phyloP scores from a whole-genome alignment of 2,888 invertebrate genomes.

The Drosophila tripunctata region DNA sequence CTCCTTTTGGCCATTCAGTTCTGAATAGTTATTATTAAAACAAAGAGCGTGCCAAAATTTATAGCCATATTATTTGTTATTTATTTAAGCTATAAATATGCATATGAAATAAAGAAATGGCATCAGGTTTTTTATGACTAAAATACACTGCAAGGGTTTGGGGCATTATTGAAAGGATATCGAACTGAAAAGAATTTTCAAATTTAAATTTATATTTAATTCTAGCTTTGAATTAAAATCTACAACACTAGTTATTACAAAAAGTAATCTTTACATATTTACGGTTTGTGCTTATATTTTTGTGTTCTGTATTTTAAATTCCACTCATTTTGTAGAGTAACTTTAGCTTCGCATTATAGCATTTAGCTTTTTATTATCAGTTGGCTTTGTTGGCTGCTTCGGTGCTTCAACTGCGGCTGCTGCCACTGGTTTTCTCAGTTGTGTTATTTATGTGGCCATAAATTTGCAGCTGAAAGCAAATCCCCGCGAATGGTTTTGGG shows the following conservation, averaged over 20 bases:
- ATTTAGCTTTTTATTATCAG: neutral
- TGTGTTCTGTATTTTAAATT: too few species aligned
- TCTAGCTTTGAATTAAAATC: too few species aligned
- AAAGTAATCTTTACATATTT: too few species aligned
- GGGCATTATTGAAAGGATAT: neutral
- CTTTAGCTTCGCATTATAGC: neutral
- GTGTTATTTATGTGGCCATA: conserved; percentile 74
- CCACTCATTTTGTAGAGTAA: conserved; percentile 24
- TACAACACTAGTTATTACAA: too few species aligned
- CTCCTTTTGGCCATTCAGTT: conserved; percentile 2
- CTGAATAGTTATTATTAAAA: conserved; percentile 66
- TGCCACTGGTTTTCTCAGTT: conserved; percentile 73
- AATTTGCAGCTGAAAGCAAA: conserved; percentile 78
- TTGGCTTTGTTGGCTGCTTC: conserved; percentile 10
- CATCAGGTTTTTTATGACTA: conserved; percentile 62
- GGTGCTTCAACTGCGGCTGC: conserved; percentile 11
- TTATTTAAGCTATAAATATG: conserved; percentile 78
- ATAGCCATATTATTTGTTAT: conserved; percentile 77
- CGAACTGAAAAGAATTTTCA: too few species aligned
- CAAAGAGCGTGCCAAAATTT: conserved; percentile 75
- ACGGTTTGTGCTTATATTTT: too few species aligned
- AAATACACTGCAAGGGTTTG: conserved; percentile 30
- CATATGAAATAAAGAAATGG: conserved; percentile 69
- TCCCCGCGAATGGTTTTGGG: conserved; percentile 56
- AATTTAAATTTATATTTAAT: neutral